phyloP scores from a whole-genome alignment of 2,888 invertebrate species.

The Timandra comae region DNA sequence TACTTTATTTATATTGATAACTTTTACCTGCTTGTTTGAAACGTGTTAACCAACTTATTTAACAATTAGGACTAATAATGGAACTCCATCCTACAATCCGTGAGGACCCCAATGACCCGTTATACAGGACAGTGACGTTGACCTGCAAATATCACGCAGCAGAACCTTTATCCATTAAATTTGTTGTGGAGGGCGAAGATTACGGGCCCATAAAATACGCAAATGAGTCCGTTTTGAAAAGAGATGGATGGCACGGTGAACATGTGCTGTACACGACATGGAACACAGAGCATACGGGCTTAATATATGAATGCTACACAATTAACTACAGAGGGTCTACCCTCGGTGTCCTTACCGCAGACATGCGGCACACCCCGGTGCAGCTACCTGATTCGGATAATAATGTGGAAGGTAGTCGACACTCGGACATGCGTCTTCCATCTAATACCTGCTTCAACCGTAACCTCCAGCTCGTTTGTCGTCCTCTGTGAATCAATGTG shows the following conservation, averaged over 20 bases:
- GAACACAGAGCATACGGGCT: constrained; percentile 42
- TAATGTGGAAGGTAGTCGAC: constrained; percentile 33
- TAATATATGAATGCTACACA: constrained; percentile 56
- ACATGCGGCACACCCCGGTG: constrained; percentile 35
- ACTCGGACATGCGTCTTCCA: constrained; percentile 1
- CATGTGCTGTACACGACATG: constrained; percentile 45
- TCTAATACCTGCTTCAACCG: constrained; percentile 3
- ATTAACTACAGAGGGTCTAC: constrained; percentile 49
- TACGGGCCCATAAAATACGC: constrained; percentile 38
- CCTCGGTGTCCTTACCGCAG: constrained; percentile 54
- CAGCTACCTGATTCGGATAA: background rate
- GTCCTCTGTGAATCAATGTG: constrained; percentile 12
- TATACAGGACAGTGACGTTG: constrained; percentile 40
- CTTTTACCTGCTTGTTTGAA: constrained; percentile 2
- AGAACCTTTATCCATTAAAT: constrained; percentile 55
- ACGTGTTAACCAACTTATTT: constrained; percentile 18
- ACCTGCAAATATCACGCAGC: constrained; percentile 63
- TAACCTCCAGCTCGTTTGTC: constrained; percentile 9
- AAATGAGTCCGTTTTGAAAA: constrained; percentile 38
- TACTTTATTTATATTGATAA: no score
- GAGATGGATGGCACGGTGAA: constrained; percentile 55
- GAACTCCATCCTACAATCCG: constrained; percentile 59
- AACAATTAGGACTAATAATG: constrained; percentile 56
- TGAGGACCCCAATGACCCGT: constrained; percentile 28
- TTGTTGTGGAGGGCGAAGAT: constrained; percentile 45